Evolutionary conservation across 2,797 vertebrate species (phyloP), one percentile per base, ranked within the genome.

Genomic region (Pangasius macronema): DNA sequence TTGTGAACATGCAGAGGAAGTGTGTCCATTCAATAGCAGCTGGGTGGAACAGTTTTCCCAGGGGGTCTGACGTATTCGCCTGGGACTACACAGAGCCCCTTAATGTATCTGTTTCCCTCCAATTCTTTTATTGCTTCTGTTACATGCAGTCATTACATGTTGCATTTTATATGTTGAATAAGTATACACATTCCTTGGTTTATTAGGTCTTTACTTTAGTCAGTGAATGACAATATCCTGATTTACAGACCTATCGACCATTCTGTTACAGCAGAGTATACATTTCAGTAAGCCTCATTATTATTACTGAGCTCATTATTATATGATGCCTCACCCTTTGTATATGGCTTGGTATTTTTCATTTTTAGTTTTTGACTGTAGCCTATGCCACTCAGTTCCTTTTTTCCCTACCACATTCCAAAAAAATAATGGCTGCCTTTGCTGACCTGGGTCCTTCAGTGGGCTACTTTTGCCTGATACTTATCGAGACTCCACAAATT

Each of bases 21-120:
- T 90, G 90, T 82, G 92, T 85, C 92, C 92, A 93, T 94, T 97
- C 95, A 97, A 95, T 97, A 94, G 95, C 93, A 92, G 91, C 94
- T 93, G 97, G 97, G 96, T 95, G 97, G 96, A 96, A 91, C 95
- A 93, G 94, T 96, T 97, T 95, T 95, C 96, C 90, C 94, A 89
- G 82, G 86, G 91, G 33, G 61, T 88, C 59, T 88, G 87, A 46
- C 84, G 24, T 11, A 67, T 91, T 88, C 90, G 9, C 90, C 92
- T 87, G 92, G 90, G 90, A 90, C 30, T 88, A n/a, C 82, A 90
- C 89, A 82, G 87, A 88, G 91, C 85, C 79, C 88, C 67, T 39
- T 79, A 89, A 76, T 67, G 33, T 51, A 51, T 89, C 63, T 89
- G 57, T 85, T 9, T 75, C 76, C 24, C n/a, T 83, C 27, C 6